Percentiles rank a stretch among this genome's conserved stretches.
Evolutionary conservation across 2,113 vertebrate species (phyloP).

Genomic region (Paramisgurnus dabryanus): DNA sequence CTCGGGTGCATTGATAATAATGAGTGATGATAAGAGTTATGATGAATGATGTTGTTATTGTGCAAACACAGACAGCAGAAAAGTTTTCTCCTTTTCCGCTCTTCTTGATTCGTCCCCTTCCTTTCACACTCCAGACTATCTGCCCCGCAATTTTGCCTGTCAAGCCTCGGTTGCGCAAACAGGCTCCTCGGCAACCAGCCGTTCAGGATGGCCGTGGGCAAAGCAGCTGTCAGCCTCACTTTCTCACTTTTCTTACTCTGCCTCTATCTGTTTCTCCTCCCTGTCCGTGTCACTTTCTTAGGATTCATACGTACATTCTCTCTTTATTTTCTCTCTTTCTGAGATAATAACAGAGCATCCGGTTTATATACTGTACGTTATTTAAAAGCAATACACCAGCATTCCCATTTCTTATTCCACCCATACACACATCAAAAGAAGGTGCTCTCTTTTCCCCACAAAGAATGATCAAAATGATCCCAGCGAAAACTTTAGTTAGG

Average conservation of each 20-base stretch:
- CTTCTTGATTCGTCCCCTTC: neutral
- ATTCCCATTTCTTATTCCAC: neutral
- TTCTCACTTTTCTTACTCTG: conserved; percentile 23
- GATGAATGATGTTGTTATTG: conserved; percentile 5
- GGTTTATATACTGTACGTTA: neutral
- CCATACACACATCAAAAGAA: too few relatives aligned
- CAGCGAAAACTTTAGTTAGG: conserved; percentile 43
- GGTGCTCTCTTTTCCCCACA: neutral
- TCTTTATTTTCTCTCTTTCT: neutral
- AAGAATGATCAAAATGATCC: neutral
- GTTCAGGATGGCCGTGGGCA: conserved; percentile 50
- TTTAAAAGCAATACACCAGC: neutral
- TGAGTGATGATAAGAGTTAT: conserved; percentile 27
- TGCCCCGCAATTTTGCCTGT: conserved; percentile 30
- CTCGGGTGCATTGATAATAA: conserved; percentile 32
- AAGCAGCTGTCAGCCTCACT: conserved; percentile 52
- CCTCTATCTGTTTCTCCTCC: conserved; percentile 15
- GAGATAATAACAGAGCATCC: neutral
- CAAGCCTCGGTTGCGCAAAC: conserved; percentile 13
- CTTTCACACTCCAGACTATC: conserved; percentile 18
- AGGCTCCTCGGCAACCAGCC: conserved; percentile 40
- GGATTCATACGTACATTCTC: neutral
- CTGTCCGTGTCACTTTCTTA: conserved; percentile 23
- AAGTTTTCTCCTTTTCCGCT: conserved; percentile 22
- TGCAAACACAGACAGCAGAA: conserved; percentile 31